Conservation (phyloP, 1,140 invertebrate species). For the Drosophila mauritiana region DNA sequence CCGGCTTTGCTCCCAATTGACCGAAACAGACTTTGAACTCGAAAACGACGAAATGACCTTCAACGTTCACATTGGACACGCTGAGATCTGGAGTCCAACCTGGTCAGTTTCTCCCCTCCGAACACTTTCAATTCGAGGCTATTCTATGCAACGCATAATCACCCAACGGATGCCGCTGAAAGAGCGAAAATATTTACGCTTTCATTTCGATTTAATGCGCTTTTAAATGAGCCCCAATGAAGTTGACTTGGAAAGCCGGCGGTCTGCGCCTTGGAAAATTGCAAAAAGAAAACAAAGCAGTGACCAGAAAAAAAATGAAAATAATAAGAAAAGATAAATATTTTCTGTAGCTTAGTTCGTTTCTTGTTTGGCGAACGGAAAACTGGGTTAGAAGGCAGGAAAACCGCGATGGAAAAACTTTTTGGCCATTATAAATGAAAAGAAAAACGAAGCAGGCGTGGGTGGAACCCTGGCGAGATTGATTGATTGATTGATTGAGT, state of each 20-base stretch:
- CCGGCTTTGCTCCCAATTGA: conserved; percentile 23
- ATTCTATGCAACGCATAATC: conserved; percentile 64
- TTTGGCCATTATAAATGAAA: conserved; percentile 2
- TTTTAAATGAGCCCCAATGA: conserved; percentile 60
- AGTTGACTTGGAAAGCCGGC: conserved; percentile 46
- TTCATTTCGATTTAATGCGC: conserved; percentile 81
- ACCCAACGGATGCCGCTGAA: conserved; percentile 34
- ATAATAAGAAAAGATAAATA: conserved; percentile 72
- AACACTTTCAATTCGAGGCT: conserved; percentile 40
- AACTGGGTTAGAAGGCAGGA: conserved; percentile 67
- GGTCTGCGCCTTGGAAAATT: conserved; percentile 48
- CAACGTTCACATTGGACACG: conserved; percentile 30
- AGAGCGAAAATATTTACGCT: conserved; percentile 74
- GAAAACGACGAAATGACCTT: conserved; percentile 36
- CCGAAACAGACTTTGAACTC: conserved; percentile 30
- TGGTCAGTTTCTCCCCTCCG: conserved; percentile 7
- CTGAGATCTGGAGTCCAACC: conserved; percentile 2
- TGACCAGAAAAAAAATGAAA: conserved; percentile 26
- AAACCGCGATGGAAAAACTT: conserved; percentile 30
- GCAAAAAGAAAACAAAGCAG: conserved; percentile 51
- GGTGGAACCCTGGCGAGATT: conserved; percentile 53
- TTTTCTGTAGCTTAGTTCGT: conserved; percentile 56
- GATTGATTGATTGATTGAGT: conserved; percentile 64
- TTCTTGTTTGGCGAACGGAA: conserved; percentile 38
- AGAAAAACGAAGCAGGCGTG: conserved; percentile 29